phyloP scores from a whole-genome alignment of 2,797 vertebrate species.

The Podarcis lilfordi region DNA sequence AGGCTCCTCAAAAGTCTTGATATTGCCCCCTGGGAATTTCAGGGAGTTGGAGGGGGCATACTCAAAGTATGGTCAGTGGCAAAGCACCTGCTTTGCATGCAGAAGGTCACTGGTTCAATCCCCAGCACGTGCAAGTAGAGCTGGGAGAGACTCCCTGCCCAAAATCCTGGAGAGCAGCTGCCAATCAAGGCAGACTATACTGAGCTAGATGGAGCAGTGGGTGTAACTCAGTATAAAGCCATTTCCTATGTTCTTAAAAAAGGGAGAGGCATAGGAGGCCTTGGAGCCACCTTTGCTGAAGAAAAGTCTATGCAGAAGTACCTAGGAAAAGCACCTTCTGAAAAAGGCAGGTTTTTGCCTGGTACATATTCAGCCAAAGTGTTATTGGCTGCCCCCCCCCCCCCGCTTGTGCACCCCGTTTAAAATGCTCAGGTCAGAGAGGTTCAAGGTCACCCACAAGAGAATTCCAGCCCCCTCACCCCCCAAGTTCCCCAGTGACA shows the following conservation, averaged over 20 bases:
- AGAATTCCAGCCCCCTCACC: neutral
- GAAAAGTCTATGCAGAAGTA: neutral
- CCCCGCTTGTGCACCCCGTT: neutral
- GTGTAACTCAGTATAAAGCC: too few relatives aligned
- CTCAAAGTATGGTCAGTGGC: neutral
- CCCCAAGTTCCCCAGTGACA: neutral
- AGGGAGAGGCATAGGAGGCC: too few relatives aligned
- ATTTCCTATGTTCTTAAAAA: too few relatives aligned
- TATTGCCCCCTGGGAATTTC: neutral
- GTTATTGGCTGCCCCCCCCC: neutral
- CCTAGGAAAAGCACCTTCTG: neutral
- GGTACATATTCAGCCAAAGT: slow-evolving; percentile 15
- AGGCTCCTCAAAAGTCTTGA: neutral
- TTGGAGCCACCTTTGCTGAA: neutral
- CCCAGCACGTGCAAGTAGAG: too few relatives aligned
- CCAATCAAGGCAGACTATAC: too few relatives aligned
- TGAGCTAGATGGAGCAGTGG: too few relatives aligned
- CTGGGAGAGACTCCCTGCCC: too few relatives aligned
- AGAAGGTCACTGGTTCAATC: too few relatives aligned
- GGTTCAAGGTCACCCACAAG: too few relatives aligned
- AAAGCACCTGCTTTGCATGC: too few relatives aligned
- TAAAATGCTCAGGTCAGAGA: neutral
- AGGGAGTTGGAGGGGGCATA: neutral
- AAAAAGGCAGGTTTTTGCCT: slow-evolving; percentile 10
- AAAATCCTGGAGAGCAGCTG: too few relatives aligned